Conservation (phyloP, 2,797 vertebrate species). For the Danionella dracula region DNA sequence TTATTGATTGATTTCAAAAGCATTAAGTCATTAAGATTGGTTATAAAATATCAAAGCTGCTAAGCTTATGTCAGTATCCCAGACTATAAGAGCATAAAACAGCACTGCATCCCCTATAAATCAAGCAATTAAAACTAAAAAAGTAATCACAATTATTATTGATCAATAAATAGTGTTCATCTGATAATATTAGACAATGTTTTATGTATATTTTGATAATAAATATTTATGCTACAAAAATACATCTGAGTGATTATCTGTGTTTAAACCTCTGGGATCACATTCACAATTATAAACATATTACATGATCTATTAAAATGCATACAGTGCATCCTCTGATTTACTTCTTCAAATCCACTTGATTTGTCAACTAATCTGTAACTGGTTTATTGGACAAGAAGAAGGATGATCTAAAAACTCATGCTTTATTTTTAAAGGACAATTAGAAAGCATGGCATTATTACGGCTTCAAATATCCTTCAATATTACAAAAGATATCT, state of each 20-base stretch:
- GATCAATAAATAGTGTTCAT: not conserved
- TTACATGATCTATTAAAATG: slow-evolving; percentile 14
- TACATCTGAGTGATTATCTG: slow-evolving; percentile 8
- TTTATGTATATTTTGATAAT: slow-evolving; percentile 12
- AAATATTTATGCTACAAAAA: slow-evolving; percentile 18
- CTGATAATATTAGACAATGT: not conserved
- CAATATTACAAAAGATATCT: too few relatives aligned
- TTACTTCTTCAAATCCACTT: not conserved
- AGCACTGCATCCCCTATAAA: too few relatives aligned
- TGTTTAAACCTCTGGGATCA: not conserved
- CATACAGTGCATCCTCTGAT: slow-evolving; percentile 22
- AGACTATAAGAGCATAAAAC: too few relatives aligned
- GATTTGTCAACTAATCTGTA: not conserved
- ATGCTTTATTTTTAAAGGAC: too few relatives aligned
- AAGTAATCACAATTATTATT: not conserved
- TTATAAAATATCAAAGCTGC: too few relatives aligned
- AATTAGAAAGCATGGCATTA: too few relatives aligned
- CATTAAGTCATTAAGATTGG: not conserved
- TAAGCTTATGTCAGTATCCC: not conserved
- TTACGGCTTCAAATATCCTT: too few relatives aligned
- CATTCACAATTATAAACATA: not conserved
- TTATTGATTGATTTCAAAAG: not conserved
- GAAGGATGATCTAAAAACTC: too few relatives aligned
- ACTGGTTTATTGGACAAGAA: too few relatives aligned
- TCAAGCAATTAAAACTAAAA: too few relatives aligned